Conservation (phyloP, 64 coral and sea anemone genomes). For the Montipora cactus region DNA sequence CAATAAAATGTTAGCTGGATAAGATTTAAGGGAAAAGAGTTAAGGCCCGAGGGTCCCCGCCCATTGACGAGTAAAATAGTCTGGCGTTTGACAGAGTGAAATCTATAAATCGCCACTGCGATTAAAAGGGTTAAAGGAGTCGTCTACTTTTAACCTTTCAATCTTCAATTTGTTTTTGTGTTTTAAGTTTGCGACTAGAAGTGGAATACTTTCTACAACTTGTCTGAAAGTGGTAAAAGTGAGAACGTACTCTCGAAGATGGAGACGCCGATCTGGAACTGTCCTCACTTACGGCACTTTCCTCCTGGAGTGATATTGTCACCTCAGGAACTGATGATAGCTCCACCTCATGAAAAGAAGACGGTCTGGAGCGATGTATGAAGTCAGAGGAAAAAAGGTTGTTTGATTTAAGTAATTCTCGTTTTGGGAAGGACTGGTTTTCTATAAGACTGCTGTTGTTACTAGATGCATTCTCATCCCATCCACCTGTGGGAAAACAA, state of each 20-base stretch:
- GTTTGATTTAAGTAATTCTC: conserved; percentile 68
- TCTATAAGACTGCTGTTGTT: background rate
- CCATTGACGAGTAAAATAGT: too few relatives aligned
- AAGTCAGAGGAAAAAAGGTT: conserved; percentile 34
- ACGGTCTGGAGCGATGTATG: conserved; percentile 53
- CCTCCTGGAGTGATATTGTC: conserved; percentile 47
- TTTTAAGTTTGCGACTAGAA: background rate
- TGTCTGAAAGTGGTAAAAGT: background rate
- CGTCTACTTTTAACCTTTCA: too few relatives aligned
- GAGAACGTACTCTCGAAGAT: conserved; percentile 16
- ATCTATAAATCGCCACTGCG: too few relatives aligned
- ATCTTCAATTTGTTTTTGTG: too few relatives aligned
- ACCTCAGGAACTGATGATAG: conserved; percentile 75
- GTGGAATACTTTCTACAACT: background rate
- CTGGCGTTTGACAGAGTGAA: too few relatives aligned
- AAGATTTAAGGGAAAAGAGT: too few relatives aligned
- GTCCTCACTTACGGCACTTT: conserved; percentile 31
- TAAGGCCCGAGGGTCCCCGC: too few relatives aligned
- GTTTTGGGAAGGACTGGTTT: background rate
- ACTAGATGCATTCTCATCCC: background rate
- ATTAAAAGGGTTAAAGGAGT: too few relatives aligned
- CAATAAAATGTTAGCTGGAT: too few relatives aligned
- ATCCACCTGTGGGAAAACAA: background rate
- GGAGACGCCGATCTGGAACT: conserved; percentile 63
- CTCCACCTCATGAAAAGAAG: conserved; percentile 75